Percentiles rank a stretch among this genome's conserved stretches.
Evolutionary conservation across 2,888 invertebrate genomes (phyloP).

Genomic region (Latrodectus elegans): DNA sequence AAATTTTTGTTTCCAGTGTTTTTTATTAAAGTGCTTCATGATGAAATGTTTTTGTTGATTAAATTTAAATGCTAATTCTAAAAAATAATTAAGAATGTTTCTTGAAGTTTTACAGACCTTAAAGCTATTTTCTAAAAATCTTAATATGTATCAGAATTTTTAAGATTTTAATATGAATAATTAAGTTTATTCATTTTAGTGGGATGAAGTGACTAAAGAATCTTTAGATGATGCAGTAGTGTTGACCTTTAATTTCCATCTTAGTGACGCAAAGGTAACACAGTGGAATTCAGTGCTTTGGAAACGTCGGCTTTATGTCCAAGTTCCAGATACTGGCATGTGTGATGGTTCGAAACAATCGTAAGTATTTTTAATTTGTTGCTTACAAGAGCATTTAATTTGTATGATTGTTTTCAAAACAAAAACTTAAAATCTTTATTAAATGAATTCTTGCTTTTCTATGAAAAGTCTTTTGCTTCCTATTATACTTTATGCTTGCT

Average conservation of each 20-base stretch:
- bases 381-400: no score
- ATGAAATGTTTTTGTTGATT: no score
- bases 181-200: slow-evolving; percentile 16
- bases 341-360: slow-evolving; percentile 96
- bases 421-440: no score
- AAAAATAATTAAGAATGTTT: background rate
- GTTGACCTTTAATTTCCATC: slow-evolving; percentile 68
- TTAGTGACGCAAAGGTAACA: slow-evolving; percentile 64
- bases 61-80: background rate
- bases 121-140: background rate
- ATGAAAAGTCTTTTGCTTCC: no score
- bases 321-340: slow-evolving; percentile 88
- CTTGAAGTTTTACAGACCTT: background rate
- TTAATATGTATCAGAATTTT: background rate
- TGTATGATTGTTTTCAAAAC: no score
- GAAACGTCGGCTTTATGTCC: slow-evolving; percentile 88
- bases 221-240: slow-evolving; percentile 66
- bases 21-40: no score
- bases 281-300: slow-evolving; percentile 88
- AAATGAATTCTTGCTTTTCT: no score
- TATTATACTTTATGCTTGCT: no score
- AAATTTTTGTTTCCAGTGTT: no score
- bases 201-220: slow-evolving; percentile 70
- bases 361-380: slow-evolving; percentile 71
- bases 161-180: no score